Evolutionary conservation across 1,140 invertebrate genomes (phyloP).

Genomic region (Drosophila mojavensis): DNA sequence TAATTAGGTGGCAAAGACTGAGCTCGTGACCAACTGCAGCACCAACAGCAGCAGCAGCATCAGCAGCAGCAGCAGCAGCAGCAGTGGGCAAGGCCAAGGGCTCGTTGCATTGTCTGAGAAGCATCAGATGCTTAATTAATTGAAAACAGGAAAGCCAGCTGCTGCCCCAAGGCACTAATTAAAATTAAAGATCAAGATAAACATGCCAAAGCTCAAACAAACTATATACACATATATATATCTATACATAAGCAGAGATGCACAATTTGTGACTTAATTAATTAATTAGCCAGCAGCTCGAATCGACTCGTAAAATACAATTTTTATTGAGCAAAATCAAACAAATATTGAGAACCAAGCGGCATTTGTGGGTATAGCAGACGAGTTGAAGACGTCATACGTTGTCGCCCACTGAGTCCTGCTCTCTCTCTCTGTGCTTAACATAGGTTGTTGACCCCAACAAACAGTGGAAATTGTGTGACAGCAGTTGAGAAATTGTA

Average conservation of each 20-base stretch:
- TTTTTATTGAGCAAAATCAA: slow-evolving; percentile 36
- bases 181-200: slow-evolving; percentile 44
- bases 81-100: slow-evolving; percentile 15
- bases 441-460: slow-evolving; percentile 61
- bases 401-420: slow-evolving; percentile 17
- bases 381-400: neutral
- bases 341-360: slow-evolving; percentile 4
- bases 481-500: slow-evolving; percentile 59
- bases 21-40: slow-evolving; percentile 32
- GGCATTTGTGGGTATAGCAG: neutral
- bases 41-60: neutral
- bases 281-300: slow-evolving; percentile 41
- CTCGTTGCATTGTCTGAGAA: neutral
- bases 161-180: slow-evolving; percentile 39
- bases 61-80: slow-evolving; percentile 4
- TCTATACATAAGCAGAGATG: neutral
- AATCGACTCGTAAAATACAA: slow-evolving; percentile 26
- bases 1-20: slow-evolving; percentile 64
- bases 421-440: slow-evolving; percentile 31
- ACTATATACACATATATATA: slow-evolving; percentile 12
- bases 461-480: slow-evolving; percentile 65
- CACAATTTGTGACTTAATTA: slow-evolving; percentile 13
- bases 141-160: slow-evolving; percentile 35
- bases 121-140: slow-evolving; percentile 34
- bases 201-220: slow-evolving; percentile 8